Evolutionary conservation across 2,888 invertebrate species (phyloP).

Genomic region (Poecilobothrus nobilitatus): DNA sequence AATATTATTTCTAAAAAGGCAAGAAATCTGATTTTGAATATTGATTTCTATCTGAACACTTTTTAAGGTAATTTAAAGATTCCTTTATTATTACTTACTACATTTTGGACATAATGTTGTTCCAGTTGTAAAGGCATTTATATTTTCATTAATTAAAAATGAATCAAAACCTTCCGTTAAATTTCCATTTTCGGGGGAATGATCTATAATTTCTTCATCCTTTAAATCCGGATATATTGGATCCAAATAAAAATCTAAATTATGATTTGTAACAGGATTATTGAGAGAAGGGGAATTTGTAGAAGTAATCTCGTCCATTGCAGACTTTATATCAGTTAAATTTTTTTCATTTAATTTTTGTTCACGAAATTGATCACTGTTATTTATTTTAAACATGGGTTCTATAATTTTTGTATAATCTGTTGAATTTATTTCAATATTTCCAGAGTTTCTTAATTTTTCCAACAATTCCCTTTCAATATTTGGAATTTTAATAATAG

Average conservation of each 20-base stretch:
- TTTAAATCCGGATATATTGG: neutral
- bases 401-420: neutral
- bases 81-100: neutral
- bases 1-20: no score
- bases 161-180: neutral
- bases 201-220: neutral
- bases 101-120: neutral
- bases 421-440: neutral
- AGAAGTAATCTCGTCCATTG: neutral
- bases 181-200: neutral
- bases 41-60: no score
- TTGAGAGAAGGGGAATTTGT: neutral
- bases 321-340: neutral
- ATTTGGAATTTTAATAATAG: neutral
- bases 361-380: neutral
- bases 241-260: conserved; percentile 1
- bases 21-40: no score
- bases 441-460: neutral
- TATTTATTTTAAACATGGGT: neutral
- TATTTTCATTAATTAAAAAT: neutral
- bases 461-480: neutral
- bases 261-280: neutral
- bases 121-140: neutral
- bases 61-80: no score
- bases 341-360: neutral